Percentiles rank a stretch among this genome's conserved stretches.
Conservation (phyloP, 1,140 invertebrate genomes). For the Drosophila azteca region DNA sequence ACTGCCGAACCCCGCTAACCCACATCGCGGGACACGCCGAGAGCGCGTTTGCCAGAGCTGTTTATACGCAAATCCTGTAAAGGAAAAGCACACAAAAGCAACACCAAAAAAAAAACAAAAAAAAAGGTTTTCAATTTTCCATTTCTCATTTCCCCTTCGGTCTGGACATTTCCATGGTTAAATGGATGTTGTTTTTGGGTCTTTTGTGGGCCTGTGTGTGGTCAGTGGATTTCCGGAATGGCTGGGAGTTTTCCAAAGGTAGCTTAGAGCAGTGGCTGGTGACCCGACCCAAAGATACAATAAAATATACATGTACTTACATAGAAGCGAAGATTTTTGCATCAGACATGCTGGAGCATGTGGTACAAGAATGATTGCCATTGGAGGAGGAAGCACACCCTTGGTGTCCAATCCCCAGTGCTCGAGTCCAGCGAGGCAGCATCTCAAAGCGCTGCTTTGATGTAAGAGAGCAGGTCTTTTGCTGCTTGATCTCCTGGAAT, state of each 20-base stretch:
- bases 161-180: too few species aligned
- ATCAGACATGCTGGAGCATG: not conserved
- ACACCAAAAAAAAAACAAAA: slow-evolving; percentile 1
- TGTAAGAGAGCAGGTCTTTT: slow-evolving; percentile 95
- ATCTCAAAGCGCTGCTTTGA: slow-evolving; percentile 96
- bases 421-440: slow-evolving; percentile 96
- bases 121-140: slow-evolving; percentile 32
- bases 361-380: slow-evolving; percentile 97
- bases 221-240: too few species aligned
- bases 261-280: too few species aligned
- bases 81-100: not conserved
- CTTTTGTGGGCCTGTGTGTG: too few species aligned
- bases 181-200: too few species aligned
- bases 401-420: slow-evolving; percentile 99
- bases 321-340: too few species aligned
- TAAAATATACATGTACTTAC: too few species aligned
- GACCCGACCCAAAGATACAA: too few species aligned
- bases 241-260: too few species aligned
- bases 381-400: slow-evolving; percentile 97
- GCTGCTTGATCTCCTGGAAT: slow-evolving; percentile 99
- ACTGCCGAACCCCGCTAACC: not conserved
- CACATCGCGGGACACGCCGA: not conserved
- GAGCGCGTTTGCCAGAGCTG: slow-evolving; percentile 32
- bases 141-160: not conserved
- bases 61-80: not conserved